Base-by-base conservation (phyloP, 2,797 vertebrate genomes). In the Diglossa cyanea region DNA sequence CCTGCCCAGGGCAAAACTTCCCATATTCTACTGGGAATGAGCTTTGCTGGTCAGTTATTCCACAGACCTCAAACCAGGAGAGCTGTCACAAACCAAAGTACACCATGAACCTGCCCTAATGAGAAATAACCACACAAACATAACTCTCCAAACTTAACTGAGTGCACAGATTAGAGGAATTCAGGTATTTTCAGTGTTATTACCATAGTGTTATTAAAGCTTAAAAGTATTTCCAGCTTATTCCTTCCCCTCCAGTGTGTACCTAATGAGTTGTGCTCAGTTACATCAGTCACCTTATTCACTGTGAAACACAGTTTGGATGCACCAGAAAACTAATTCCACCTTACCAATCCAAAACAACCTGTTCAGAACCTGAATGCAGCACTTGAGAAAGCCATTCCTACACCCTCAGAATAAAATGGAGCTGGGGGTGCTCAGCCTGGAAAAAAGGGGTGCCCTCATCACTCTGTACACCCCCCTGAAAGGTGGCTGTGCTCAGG, bases 201-300 rank as follows among this genome's bases (percentile, higher is more conserved):
- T 62, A 44, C 81, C 50, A 73, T 1, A 28, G 26, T 24, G 78
- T 39, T 83, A 73, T 47, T 73, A 93, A 85, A 92, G 47, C 67
- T 82, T 39, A 28, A 23, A 84, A 85, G 39, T 48, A 79, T 48
- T 82, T 68, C 67, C 72, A 79, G 72, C 30, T 70, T 48, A 19
- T 53, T 89, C 55, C 78, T 91, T 93, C 75, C 76, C 75, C 85
- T 94, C 77, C 90, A 45, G 13, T 12, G 65, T 63, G 85, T 5
- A 70, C 78, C 78, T 91, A 83, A 94, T 67, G 87, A 87, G 79
- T 51, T 82, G 84, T n/a, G 18, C 4, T 87, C 54, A 20, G 75
- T 78, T n/a, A 48, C 45, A 86, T 54, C 90, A 62, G 47, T 44
- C 83, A 84, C 73, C 25, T 60, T 8, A 44, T 7, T 26, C 73